These are phyloP conservation scores for Plebejus anna DNA, from an alignment of 2,888 invertebrate species.

Conservation along the genomic window DNA sequence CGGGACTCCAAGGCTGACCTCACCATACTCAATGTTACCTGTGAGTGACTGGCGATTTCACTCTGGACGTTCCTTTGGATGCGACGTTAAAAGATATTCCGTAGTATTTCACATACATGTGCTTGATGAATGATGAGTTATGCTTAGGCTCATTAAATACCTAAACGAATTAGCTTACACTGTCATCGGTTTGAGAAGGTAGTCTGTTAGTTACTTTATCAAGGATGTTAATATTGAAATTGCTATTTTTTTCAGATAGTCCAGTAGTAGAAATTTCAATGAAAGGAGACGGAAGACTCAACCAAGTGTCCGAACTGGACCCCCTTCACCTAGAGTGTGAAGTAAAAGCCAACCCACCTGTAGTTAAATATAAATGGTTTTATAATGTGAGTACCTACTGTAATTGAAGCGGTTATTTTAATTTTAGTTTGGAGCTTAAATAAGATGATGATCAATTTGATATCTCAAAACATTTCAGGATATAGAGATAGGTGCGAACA, in stretches of 20 bases:
- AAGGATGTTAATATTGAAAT: too few relatives aligned
- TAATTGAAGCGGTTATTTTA: not conserved
- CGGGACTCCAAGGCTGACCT: slow-evolving; percentile 70
- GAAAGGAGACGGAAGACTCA: slow-evolving; percentile 55
- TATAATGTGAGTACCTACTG: slow-evolving; percentile 65
- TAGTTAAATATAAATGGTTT: slow-evolving; percentile 64
- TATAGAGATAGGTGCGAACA: slow-evolving; percentile 55
- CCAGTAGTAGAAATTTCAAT: slow-evolving; percentile 66
- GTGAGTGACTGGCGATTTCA: slow-evolving; percentile 49
- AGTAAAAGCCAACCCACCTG: slow-evolving; percentile 68
- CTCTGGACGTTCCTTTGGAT: too few relatives aligned
- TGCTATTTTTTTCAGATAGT: slow-evolving; percentile 56
- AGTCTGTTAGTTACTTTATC: too few relatives aligned
- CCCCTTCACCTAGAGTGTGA: slow-evolving; percentile 65
- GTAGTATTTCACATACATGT: too few relatives aligned
- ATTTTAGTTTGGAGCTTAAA: slow-evolving; percentile 35
- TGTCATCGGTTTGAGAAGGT: too few relatives aligned
- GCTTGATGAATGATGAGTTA: too few relatives aligned
- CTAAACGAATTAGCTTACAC: too few relatives aligned
- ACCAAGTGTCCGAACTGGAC: slow-evolving; percentile 66
- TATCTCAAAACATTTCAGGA: slow-evolving; percentile 48
- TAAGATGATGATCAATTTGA: not conserved
- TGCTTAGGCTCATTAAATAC: too few relatives aligned
- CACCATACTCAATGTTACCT: slow-evolving; percentile 71
- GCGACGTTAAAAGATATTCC: too few relatives aligned